Base-by-base conservation (phyloP, 1,140 invertebrate species). In the Eueides isabella region DNA sequence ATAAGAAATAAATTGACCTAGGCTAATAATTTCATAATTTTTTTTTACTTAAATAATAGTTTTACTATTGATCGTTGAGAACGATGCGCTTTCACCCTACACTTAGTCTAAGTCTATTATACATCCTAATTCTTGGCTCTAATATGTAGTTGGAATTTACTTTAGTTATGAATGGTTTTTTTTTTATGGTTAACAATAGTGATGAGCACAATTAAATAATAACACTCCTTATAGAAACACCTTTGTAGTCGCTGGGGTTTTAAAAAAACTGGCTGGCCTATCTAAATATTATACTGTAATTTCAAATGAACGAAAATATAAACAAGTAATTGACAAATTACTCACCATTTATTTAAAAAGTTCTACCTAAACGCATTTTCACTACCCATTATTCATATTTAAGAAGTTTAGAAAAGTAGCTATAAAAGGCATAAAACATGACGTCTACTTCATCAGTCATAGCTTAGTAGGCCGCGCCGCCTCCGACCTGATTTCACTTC, bases 401-500 rank as follows among this genome's bases (percentile, higher is more conserved):
- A 55, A 23, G 9, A 5, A 4, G 4, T 55, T 55, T 55, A 2
- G 12, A 55, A 55, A 55, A 26, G 48, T 55, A 55, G 48, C 48
- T 26, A 55, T 55, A 26, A 55, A 55, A 55, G 48, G 11, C 11
- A 55, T 55, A 55, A 55, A 55, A 55, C 48, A 23, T 55, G 48
- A 55, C 29, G 41, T 55, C 63, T 61, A 66, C 38, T 73, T 62
- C 72, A 69, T 68, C 72, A 31, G 29, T 55, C n/a, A 44, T 44
- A 48, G 38, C 4, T 63, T 64, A 76, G 70, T 77, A 77, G 78
- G 78, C 48, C 78, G 69, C 55, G 41, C 44, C 41, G 38, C 41
- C 71, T 70, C 71, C 72, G 72, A 74, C 72, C 72, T 61, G 78
- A 80, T 80, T 80, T 80, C 76, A 77, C 76, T 80, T 80, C 76